Evolutionary conservation across 2,113 vertebrate genomes (phyloP).

Genomic region (Pan paniscus): DNA sequence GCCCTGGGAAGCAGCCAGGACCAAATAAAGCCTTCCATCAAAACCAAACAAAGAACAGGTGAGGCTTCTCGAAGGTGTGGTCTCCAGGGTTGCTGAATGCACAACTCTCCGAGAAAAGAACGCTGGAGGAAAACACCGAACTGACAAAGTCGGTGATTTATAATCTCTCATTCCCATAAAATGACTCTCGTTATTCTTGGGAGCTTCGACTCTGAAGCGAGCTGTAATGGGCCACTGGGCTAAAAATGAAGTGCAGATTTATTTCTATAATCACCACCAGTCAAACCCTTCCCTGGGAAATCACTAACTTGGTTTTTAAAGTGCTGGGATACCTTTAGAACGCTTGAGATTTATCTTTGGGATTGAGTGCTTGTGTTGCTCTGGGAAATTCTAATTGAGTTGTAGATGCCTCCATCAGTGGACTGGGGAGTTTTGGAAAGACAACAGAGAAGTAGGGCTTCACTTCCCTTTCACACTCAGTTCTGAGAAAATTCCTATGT

Average conservation of each 20-base stretch:
- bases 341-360: constrained; percentile 70
- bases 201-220: constrained; percentile 63
- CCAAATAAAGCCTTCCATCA: constrained; percentile 54
- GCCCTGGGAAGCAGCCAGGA: constrained; percentile 55
- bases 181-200: constrained; percentile 78
- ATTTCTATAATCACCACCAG: constrained; percentile 81
- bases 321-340: constrained; percentile 76
- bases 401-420: background rate
- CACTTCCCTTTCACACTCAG: background rate
- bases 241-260: constrained; percentile 81
- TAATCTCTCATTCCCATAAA: constrained; percentile 76
- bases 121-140: constrained; percentile 66
- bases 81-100: constrained; percentile 62
- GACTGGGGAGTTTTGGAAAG: constrained; percentile 17
- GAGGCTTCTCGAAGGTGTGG: constrained; percentile 43
- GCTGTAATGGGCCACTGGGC: constrained; percentile 70
- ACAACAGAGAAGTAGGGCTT: constrained; percentile 6
- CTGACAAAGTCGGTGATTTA: constrained; percentile 79
- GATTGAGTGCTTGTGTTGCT: constrained; percentile 72
- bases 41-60: constrained; percentile 65
- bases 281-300: constrained; percentile 77
- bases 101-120: constrained; percentile 64
- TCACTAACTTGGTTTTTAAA: constrained; percentile 71
- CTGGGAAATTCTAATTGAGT: constrained; percentile 72
- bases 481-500: constrained; percentile 56